phyloP scores from a whole-genome alignment of 2,797 vertebrate species.

The Threskiornis aethiopicus region DNA sequence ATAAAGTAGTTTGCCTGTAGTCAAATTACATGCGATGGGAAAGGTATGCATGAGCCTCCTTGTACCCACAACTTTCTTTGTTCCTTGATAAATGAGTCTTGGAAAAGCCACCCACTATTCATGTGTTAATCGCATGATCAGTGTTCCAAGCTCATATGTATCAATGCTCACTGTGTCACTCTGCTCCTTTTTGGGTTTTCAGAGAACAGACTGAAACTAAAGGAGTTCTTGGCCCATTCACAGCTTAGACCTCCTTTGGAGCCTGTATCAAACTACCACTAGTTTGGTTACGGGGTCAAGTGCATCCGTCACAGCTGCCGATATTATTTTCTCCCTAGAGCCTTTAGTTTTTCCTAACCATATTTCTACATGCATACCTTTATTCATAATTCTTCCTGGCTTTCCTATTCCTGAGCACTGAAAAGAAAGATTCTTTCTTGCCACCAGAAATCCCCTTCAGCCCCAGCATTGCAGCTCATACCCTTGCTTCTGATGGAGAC shows the following conservation, averaged over 20 bases:
- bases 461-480: fast-evolving
- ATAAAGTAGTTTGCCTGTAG: not conserved
- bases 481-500: not conserved
- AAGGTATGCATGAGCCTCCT: not conserved
- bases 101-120: not conserved
- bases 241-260: not conserved
- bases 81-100: not conserved
- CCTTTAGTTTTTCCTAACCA: not conserved
- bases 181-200: not conserved
- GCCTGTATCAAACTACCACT: not conserved
- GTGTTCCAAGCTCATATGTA: not conserved
- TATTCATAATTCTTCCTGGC: not conserved
- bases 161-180: not conserved
- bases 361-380: not conserved
- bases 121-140: not conserved
- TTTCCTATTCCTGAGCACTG: not conserved
- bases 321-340: not conserved
- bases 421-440: not conserved
- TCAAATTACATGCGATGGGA: not conserved
- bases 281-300: not conserved
- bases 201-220: not conserved
- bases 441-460: not conserved
- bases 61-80: not conserved
- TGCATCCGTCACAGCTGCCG: not conserved
- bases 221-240: not conserved